These are phyloP conservation scores for Gouania willdenowi DNA, from an alignment of 2,797 vertebrate species.

Conservation along the genomic window DNA sequence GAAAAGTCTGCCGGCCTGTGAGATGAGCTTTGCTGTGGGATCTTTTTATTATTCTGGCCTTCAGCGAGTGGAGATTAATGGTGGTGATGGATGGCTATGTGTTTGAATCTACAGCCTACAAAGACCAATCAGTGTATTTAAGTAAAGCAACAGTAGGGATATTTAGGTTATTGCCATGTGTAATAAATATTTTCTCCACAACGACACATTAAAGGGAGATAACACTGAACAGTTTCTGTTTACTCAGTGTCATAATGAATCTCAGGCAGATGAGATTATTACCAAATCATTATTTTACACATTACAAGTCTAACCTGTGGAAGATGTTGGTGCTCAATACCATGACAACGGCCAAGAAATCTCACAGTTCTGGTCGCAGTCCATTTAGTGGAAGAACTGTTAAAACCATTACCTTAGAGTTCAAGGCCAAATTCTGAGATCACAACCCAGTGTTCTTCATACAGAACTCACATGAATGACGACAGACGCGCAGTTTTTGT, in stretches of 20 bases:
- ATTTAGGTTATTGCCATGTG: slow-evolving; percentile 27
- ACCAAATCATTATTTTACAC: slow-evolving; percentile 11
- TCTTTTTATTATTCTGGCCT: slow-evolving; percentile 22
- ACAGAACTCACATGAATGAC: slow-evolving; percentile 7
- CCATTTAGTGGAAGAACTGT: slow-evolving; percentile 57
- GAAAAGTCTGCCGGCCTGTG: slow-evolving; percentile 9
- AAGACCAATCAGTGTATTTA: slow-evolving; percentile 12
- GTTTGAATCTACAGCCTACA: slow-evolving; percentile 22
- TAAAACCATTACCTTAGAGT: slow-evolving; percentile 66
- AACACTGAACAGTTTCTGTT: too few relatives aligned
- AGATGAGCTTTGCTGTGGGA: slow-evolving; percentile 19
- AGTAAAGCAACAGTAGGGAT: slow-evolving; percentile 14
- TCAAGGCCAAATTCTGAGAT: slow-evolving; percentile 41
- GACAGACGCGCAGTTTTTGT: slow-evolving; percentile 29
- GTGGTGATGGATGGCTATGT: slow-evolving; percentile 19
- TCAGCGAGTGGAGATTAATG: slow-evolving; percentile 32
- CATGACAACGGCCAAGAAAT: slow-evolving; percentile 42
- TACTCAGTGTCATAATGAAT: not conserved
- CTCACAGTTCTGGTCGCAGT: slow-evolving; percentile 47
- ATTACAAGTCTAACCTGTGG: slow-evolving; percentile 11
- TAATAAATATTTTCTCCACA: too few relatives aligned
- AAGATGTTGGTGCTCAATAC: slow-evolving; percentile 47
- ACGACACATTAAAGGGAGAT: too few relatives aligned
- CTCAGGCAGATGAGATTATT: slow-evolving; percentile 24
- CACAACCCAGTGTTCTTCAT: slow-evolving; percentile 13